Evolutionary conservation across 2,888 invertebrate species (phyloP), one percentile per base, ranked within the genome.

Genomic region (Autographa gamma): DNA sequence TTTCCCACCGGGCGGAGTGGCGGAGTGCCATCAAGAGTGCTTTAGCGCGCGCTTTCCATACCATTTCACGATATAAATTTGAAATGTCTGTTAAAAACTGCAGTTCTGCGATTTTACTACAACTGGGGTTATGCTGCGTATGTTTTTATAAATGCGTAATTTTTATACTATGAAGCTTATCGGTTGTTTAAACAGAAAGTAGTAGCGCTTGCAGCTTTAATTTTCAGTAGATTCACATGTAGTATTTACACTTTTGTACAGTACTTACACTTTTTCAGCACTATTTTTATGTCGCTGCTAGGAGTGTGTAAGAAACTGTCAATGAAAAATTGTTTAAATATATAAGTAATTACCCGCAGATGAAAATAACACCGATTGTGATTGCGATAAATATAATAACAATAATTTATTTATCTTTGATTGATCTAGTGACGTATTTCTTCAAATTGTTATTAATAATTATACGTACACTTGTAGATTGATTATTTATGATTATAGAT

Each of bases 61-160:
- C 85, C 86, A 88, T 88, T 88, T 88, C 83, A 84, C 81, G 79
- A 77, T 76, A 80, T 84, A 87, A 87, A 86, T 86, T 77, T 84
- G 79, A 84, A 84, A 81, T 84, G 85, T 75, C 60, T 65, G 77
- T 78, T 78, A 78, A 82, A 84, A 86, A 83, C 69, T 78, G 72
- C 80, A 80, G 59, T 60, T 18, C 14, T 18, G 56, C 41, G 56
- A 58, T 62, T 73, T 63, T 54, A 65, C 43, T 54, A 25, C 48
- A 66, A 34, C 63, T 32, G n/a, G 54, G 25, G n/a, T 6, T 18
- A 18, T 59, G 14, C 14, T 59, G 48, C 48, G 14, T 16, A n/a
- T 48, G 43, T 43, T 43, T 43, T 16, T 43, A n/a, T 48, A n/a
- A 48, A n/a, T n/a, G 48, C n/a, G 5, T 8, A 14, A 2, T 43